Percentiles rank a stretch among this genome's conserved stretches.
Evolutionary conservation across 2,888 invertebrate genomes (phyloP).

Genomic region (Bruchidius siliquastri): DNA sequence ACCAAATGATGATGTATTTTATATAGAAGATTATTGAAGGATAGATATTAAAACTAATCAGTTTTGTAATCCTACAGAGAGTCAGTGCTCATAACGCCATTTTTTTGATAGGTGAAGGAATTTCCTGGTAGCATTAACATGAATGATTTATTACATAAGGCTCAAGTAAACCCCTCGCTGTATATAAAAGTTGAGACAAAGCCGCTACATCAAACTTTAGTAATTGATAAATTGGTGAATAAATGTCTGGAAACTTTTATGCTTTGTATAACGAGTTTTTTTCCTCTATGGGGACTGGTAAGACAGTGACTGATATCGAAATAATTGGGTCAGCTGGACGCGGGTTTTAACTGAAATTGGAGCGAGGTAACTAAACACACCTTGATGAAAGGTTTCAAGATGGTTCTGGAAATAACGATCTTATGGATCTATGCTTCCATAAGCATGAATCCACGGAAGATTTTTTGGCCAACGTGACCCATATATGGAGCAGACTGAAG

Average conservation of each 20-base stretch:
- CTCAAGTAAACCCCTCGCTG: neutral
- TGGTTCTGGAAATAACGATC: no score
- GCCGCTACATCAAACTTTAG: neutral
- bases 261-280: neutral
- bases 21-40: no score
- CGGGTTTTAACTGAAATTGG: neutral
- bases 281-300: neutral
- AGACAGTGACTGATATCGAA: neutral
- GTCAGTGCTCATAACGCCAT: no score
- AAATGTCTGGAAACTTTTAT: neutral
- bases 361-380: neutral
- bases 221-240: neutral
- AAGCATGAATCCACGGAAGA: no score
- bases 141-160: neutral
- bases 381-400: no score
- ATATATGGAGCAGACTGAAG: no score
- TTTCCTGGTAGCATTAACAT: neutral
- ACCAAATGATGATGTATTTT: no score
- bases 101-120: neutral
- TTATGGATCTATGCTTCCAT: no score
- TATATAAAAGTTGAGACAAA: neutral
- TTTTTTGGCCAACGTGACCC: no score
- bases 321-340: neutral
- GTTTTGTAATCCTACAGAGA: no score
- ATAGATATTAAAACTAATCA: no score